Percentiles rank a stretch among this genome's conserved stretches.
Evolutionary conservation across 2,797 vertebrate genomes (phyloP).

Genomic region (Diglossa cyanea): DNA sequence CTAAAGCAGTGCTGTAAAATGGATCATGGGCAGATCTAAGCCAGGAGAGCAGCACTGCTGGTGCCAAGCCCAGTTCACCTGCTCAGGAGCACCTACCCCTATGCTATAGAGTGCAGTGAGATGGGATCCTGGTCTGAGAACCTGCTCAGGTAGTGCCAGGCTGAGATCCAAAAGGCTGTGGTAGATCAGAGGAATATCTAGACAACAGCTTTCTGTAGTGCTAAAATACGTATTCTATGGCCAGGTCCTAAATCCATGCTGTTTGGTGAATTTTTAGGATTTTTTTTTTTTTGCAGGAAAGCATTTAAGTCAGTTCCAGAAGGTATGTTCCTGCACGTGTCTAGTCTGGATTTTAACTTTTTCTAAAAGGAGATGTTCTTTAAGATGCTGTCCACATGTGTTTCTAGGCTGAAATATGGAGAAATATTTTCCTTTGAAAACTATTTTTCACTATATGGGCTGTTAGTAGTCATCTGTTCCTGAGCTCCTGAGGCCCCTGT

Average conservation of each 20-base stretch:
- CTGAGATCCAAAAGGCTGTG: not conserved
- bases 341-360: not conserved
- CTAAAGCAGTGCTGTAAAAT: not conserved
- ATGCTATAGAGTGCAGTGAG: not conserved
- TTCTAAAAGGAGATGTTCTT: not conserved
- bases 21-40: not conserved
- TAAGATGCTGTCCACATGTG: not conserved
- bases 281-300: not conserved
- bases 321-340: not conserved
- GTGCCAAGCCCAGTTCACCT: not conserved
- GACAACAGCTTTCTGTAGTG: not conserved
- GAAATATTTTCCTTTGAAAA: slow-evolving; percentile 16
- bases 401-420: not conserved
- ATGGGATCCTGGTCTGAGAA: not conserved
- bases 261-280: not conserved
- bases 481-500: not conserved
- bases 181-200: accelerated
- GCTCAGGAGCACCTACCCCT: not conserved
- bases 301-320: not conserved
- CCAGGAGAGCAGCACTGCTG: not conserved
- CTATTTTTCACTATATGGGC: not conserved
- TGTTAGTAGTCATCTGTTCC: not conserved
- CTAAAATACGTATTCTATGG: not conserved
- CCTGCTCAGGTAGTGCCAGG: not conserved
- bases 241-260: not conserved